phyloP scores from a whole-genome alignment of 2,797 vertebrate species.

The Phrynocephalus guinanensis region DNA sequence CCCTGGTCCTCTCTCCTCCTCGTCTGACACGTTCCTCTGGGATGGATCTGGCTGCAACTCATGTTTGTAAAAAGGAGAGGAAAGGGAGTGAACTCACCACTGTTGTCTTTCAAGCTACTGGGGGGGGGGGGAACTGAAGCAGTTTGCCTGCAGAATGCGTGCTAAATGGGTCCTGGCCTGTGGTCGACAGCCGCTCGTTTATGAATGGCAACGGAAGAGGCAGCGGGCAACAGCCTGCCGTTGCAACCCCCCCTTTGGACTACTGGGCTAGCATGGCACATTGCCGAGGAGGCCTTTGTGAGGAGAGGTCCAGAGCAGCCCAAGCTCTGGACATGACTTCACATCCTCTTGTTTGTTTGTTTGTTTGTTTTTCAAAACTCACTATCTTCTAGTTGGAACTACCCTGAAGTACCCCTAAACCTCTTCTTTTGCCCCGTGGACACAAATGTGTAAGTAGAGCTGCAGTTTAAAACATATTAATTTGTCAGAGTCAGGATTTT shows the following conservation, averaged over 20 bases:
- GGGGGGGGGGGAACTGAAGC: no score
- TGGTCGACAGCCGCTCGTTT: no score
- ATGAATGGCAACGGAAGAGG: no score
- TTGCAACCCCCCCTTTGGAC: no score
- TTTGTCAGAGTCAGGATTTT: neutral
- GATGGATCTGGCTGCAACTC: conserved; percentile 42
- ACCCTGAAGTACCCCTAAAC: neutral
- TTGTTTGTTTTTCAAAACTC: no score
- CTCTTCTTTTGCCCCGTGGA: no score
- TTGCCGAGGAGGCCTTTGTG: no score
- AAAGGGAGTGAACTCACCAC: neutral
- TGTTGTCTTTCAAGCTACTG: no score
- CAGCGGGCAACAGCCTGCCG: no score
- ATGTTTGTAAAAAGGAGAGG: conserved; percentile 44
- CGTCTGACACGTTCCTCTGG: conserved; percentile 35
- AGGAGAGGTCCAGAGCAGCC: no score
- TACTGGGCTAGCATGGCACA: no score
- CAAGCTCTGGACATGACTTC: neutral
- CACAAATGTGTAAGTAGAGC: neutral
- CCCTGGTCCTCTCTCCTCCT: conserved; percentile 28
- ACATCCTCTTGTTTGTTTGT: no score
- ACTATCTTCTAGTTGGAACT: neutral
- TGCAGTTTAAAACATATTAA: neutral
- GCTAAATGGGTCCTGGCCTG: neutral
- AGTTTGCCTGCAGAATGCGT: neutral